Percentiles rank a stretch among this genome's conserved stretches.
phyloP scores from a whole-genome alignment of 2,888 invertebrate species.

The Trichogramma evanescens region DNA sequence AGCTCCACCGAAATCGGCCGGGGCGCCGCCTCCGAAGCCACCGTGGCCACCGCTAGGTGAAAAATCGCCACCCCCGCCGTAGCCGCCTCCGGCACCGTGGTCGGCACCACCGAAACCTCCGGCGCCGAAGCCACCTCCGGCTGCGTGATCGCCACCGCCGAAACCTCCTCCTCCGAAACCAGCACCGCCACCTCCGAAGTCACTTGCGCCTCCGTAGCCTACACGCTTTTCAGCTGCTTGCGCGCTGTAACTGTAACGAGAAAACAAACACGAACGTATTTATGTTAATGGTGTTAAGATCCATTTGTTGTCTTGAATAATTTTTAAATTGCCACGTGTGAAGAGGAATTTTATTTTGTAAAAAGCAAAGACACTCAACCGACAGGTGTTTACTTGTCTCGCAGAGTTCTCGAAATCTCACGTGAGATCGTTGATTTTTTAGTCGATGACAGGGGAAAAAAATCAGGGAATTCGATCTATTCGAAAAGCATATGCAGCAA shows the following conservation, averaged over 20 bases:
- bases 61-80: slow-evolving; percentile 10
- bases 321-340: too few relatives aligned
- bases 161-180: slow-evolving; percentile 20
- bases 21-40: slow-evolving; percentile 3
- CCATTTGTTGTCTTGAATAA: too few relatives aligned
- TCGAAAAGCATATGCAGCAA: too few relatives aligned
- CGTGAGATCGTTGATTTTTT: too few relatives aligned
- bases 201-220: slow-evolving; percentile 20
- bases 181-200: slow-evolving; percentile 25
- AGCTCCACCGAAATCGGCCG: slow-evolving; percentile 10
- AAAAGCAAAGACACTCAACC: too few relatives aligned
- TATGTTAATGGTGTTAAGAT: too few relatives aligned
- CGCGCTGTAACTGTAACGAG: slow-evolving; percentile 22
- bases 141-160: slow-evolving; percentile 3
- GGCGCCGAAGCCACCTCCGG: background rate
- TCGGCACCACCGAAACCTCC: slow-evolving; percentile 10
- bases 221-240: slow-evolving; percentile 37
- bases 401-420: too few relatives aligned
- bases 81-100: slow-evolving; percentile 1
- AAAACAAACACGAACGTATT: too few relatives aligned
- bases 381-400: too few relatives aligned
- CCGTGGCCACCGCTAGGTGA: slow-evolving; percentile 2
- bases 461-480: too few relatives aligned
- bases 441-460: too few relatives aligned
- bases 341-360: too few relatives aligned